Conservation (phyloP, 2,113 vertebrate species). For the Panthera uncia region DNA sequence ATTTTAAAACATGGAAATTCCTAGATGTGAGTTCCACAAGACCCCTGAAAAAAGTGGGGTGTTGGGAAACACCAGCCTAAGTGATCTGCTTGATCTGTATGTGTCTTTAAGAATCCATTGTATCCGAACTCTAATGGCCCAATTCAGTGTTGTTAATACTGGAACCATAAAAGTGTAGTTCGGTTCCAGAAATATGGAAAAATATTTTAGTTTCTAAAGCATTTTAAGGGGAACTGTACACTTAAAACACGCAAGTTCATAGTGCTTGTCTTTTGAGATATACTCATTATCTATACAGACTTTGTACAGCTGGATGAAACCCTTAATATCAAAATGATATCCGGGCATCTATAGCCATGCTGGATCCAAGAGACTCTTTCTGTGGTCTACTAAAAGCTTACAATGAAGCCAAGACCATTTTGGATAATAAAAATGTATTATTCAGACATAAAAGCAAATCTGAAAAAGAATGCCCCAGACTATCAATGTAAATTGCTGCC, state of each 20-base stretch:
- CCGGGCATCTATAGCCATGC: background rate
- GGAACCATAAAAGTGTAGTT: background rate
- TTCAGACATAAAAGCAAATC: conserved; percentile 5
- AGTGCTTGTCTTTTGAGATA: background rate
- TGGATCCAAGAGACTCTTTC: background rate
- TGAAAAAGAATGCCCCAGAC: conserved; percentile 3
- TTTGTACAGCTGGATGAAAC: background rate
- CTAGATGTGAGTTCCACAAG: background rate
- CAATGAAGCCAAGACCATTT: background rate
- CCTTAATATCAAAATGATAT: background rate
- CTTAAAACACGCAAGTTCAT: background rate
- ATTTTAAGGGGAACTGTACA: background rate
- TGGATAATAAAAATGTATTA: conserved; percentile 21
- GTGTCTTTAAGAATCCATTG: background rate
- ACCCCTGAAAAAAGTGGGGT: background rate
- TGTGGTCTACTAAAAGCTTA: background rate
- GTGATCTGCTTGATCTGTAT: background rate
- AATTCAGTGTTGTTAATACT: background rate
- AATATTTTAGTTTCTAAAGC: background rate
- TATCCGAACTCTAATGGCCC: background rate
- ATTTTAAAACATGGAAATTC: conserved; percentile 52
- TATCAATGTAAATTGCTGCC: background rate
- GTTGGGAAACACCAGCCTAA: background rate
- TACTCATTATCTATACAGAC: background rate
- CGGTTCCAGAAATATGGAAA: background rate